Evolutionary conservation across 2,797 vertebrate species (phyloP).

Genomic region (Chelon auratus): DNA sequence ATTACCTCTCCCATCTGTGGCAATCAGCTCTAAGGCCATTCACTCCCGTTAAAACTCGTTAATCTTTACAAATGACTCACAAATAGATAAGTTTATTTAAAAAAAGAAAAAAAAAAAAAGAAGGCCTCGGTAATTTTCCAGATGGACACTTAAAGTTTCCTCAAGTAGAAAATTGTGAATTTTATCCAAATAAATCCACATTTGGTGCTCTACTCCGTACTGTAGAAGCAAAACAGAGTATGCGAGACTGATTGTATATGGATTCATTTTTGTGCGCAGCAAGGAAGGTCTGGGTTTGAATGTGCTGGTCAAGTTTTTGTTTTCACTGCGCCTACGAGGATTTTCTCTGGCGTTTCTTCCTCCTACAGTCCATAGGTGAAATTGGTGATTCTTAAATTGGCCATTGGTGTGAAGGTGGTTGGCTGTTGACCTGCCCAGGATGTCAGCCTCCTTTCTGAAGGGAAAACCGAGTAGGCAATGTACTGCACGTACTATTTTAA

Average conservation of each 20-base stretch:
- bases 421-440: no score
- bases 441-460: no score
- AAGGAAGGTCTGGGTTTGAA: no score
- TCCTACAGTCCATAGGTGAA: no score
- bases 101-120: no score
- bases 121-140: background rate
- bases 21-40: background rate
- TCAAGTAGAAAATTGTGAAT: background rate
- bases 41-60: background rate
- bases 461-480: background rate
- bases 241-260: no score
- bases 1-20: background rate
- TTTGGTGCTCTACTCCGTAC: slow-evolving; percentile 18
- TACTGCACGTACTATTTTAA: background rate
- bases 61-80: background rate
- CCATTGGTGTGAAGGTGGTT: no score
- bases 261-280: background rate
- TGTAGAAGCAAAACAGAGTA: background rate
- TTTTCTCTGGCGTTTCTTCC: no score
- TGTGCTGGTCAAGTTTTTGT: no score
- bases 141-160: background rate
- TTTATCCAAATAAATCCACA: slow-evolving; percentile 13
- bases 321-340: no score
- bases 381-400: no score
- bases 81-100: background rate